A percentile compares a stretch with the other conserved stretches of the same genome.
These are phyloP conservation scores for Lutjanus erythropterus DNA, from an alignment of 2,113 vertebrate genomes.

Conservation along the genomic window DNA sequence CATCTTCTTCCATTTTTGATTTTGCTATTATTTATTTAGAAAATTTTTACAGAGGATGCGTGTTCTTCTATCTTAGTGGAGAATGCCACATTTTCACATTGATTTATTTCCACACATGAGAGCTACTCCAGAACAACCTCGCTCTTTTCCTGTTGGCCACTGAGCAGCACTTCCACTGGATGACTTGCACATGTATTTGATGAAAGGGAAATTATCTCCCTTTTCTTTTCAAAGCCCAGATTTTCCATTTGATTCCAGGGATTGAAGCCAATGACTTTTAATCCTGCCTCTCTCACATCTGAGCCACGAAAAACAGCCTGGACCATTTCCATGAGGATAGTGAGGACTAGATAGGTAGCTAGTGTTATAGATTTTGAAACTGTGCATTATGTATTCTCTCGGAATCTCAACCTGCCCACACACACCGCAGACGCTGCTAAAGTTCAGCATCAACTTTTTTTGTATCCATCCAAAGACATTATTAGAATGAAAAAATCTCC, in stretches of 20 bases:
- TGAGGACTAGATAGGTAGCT: neutral
- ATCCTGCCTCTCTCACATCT: neutral
- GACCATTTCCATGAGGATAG: neutral
- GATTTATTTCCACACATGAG: slow-evolving; percentile 4
- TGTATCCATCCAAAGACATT: slow-evolving; percentile 5
- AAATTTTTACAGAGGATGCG: neutral
- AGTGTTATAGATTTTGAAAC: neutral
- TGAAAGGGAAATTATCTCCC: slow-evolving; percentile 17
- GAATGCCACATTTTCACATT: slow-evolving; percentile 1
- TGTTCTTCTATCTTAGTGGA: neutral
- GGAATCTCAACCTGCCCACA: neutral
- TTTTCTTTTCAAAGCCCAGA: neutral
- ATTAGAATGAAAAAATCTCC: neutral
- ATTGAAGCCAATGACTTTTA: neutral
- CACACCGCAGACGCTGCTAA: neutral
- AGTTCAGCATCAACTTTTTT: slow-evolving; percentile 2
- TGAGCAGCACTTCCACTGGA: neutral
- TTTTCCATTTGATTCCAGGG: slow-evolving; percentile 6
- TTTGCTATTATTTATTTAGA: neutral
- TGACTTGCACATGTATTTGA: slow-evolving; percentile 25
- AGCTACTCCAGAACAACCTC: neutral
- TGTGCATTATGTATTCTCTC: slow-evolving; percentile 4
- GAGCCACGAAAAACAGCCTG: neutral
- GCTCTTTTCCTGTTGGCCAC: neutral
- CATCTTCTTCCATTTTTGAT: neutral